A percentile compares a stretch with the other conserved stretches of the same genome.
These are phyloP conservation scores for Scolopax bukidnonensis DNA, from an alignment of 2,797 vertebrate genomes.

Conservation along the genomic window DNA sequence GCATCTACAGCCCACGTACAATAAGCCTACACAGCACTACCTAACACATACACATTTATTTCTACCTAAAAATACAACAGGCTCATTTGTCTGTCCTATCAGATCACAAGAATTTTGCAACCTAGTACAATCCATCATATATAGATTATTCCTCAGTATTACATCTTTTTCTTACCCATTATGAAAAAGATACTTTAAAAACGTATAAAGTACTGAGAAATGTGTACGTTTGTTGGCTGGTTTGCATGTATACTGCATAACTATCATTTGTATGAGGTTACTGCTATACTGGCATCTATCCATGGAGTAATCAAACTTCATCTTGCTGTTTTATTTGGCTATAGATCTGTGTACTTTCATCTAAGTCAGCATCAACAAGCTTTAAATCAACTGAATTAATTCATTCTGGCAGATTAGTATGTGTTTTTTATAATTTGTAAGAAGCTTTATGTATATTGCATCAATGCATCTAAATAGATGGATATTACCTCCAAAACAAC, in stretches of 20 bases:
- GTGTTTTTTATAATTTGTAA: background rate
- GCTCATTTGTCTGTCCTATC: background rate
- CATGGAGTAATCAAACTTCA: background rate
- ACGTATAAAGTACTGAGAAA: background rate
- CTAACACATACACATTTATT: background rate
- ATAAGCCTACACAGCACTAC: background rate
- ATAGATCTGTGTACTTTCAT: background rate
- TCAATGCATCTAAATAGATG: background rate
- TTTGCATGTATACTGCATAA: background rate
- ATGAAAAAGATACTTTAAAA: background rate
- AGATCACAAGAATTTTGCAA: background rate
- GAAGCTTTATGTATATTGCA: background rate
- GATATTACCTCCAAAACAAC: background rate
- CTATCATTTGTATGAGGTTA: background rate
- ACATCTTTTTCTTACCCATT: background rate
- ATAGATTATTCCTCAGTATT: background rate
- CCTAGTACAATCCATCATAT: background rate
- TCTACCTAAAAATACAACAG: background rate
- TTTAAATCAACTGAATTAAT: background rate
- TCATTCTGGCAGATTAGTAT: background rate
- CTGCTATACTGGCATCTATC: background rate
- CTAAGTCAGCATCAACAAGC: background rate
- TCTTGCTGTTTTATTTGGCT: conserved; percentile 2
- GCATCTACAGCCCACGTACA: background rate
- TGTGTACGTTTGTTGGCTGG: background rate